Percentiles rank a stretch among this genome's conserved stretches.
These are phyloP conservation scores for Acholoe squamosa DNA, from an alignment of 2,888 invertebrate species.

Conservation along the genomic window DNA sequence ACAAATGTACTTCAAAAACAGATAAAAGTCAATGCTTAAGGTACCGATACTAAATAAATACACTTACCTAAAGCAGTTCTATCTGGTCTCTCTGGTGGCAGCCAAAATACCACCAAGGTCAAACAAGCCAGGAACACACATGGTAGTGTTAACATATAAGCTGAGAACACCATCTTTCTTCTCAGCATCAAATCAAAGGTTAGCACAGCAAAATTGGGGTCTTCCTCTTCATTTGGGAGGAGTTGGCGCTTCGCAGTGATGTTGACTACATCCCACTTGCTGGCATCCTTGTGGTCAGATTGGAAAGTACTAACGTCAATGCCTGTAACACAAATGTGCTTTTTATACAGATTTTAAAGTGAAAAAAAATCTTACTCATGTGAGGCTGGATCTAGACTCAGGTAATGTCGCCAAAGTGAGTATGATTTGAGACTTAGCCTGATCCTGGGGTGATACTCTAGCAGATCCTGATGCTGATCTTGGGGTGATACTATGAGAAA, in stretches of 20 bases:
- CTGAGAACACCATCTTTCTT: conserved; percentile 65
- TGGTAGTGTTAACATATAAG: conserved; percentile 67
- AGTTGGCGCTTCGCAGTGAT: conserved; percentile 48
- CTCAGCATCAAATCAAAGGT: conserved; percentile 58
- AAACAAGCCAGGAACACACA: conserved; percentile 67
- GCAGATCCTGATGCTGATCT: too few species aligned
- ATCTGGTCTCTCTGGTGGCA: conserved; percentile 66
- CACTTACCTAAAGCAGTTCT: conserved; percentile 64
- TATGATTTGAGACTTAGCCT: too few species aligned
- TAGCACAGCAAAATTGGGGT: conserved; percentile 65
- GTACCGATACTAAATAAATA: background rate
- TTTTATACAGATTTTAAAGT: too few species aligned
- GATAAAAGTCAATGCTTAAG: too few species aligned
- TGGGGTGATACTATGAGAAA: too few species aligned
- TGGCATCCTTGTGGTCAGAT: conserved; percentile 65
- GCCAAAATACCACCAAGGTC: conserved; percentile 66
- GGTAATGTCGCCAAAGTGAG: too few species aligned
- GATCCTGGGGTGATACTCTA: too few species aligned
- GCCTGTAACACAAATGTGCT: background rate
- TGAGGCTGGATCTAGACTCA: too few species aligned
- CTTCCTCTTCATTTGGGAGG: conserved; percentile 55
- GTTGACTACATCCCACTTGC: conserved; percentile 64
- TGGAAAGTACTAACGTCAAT: conserved; percentile 66
- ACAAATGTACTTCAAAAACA: too few species aligned
- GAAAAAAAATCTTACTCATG: too few species aligned